A percentile compares a stretch with the other conserved stretches of the same genome.
phyloP scores from a whole-genome alignment of 2,888 invertebrate species.

The Microplitis deprimator region DNA sequence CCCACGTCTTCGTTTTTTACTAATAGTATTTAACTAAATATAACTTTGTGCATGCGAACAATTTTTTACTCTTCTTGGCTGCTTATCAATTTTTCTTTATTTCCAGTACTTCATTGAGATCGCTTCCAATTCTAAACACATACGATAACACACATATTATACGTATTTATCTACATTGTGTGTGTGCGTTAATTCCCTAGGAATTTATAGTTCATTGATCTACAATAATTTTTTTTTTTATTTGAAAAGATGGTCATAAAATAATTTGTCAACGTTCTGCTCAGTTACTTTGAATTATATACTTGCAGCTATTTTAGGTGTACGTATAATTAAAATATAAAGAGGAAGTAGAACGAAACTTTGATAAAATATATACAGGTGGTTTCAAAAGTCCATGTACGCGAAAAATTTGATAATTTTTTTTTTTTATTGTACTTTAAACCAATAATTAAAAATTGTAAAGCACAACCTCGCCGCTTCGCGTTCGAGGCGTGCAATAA shows the following conservation, averaged over 20 bases:
- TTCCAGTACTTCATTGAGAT: not conserved
- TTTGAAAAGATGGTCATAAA: not conserved
- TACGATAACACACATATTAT: not conserved
- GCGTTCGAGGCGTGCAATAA: too few relatives aligned
- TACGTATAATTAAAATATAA: not conserved
- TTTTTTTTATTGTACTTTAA: not conserved
- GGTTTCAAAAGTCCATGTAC: not conserved
- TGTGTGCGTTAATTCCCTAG: not conserved
- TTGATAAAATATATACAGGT: not conserved
- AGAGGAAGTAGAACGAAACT: not conserved
- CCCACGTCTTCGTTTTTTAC: slow-evolving; percentile 54
- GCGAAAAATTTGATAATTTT: not conserved
- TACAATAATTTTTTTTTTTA: not conserved
- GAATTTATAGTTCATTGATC: not conserved
- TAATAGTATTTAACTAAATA: slow-evolving; percentile 47
- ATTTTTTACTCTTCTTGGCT: slow-evolving; percentile 41
- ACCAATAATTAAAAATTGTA: not conserved
- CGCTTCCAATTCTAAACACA: not conserved
- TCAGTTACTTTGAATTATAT: not conserved
- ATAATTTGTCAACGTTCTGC: not conserved
- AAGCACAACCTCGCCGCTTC: too few relatives aligned
- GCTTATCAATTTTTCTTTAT: slow-evolving; percentile 44
- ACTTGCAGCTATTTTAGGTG: not conserved
- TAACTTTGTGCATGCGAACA: slow-evolving; percentile 32
- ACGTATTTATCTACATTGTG: not conserved